Conservation (phyloP, 2,113 vertebrate genomes). For the Scomber colias region DNA sequence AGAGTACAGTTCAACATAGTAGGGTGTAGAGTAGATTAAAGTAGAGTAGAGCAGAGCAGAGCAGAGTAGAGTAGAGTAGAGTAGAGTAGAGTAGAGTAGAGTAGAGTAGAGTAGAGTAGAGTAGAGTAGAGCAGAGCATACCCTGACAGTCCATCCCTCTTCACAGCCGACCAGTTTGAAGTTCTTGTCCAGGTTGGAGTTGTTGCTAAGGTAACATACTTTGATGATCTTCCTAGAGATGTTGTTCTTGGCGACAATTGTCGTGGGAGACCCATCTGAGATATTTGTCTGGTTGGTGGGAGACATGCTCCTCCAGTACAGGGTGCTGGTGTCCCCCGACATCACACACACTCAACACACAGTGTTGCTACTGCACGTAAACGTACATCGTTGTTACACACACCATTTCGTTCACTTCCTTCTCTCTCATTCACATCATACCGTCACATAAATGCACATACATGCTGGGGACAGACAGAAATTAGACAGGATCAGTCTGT, state of each 20-base stretch:
- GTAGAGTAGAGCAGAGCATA: slow-evolving; percentile 56
- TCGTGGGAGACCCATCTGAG: slow-evolving; percentile 67
- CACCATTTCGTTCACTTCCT: slow-evolving; percentile 12
- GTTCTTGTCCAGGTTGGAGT: slow-evolving; percentile 92
- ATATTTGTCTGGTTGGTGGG: slow-evolving; percentile 66
- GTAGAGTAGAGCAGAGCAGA: too few species aligned
- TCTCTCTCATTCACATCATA: background rate
- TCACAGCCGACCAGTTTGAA: slow-evolving; percentile 96
- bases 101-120: background rate
- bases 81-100: background rate
- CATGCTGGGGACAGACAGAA: slow-evolving; percentile 36
- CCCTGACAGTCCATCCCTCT: slow-evolving; percentile 89
- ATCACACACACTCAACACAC: slow-evolving; percentile 72
- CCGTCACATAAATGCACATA: background rate
- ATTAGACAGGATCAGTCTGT: background rate
- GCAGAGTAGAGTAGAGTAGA: background rate
- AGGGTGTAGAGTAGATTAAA: too few species aligned
- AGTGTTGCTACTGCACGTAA: slow-evolving; percentile 27
- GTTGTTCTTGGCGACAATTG: slow-evolving; percentile 60
- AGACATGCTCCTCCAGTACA: slow-evolving; percentile 84
- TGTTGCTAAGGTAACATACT: slow-evolving; percentile 97
- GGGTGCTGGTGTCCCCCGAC: slow-evolving; percentile 87
- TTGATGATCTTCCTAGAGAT: slow-evolving; percentile 90
- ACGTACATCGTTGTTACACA: slow-evolving; percentile 7
- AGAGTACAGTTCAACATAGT: background rate